Conservation (phyloP, 2,888 invertebrate genomes). For the Frankliniella intonsa region DNA sequence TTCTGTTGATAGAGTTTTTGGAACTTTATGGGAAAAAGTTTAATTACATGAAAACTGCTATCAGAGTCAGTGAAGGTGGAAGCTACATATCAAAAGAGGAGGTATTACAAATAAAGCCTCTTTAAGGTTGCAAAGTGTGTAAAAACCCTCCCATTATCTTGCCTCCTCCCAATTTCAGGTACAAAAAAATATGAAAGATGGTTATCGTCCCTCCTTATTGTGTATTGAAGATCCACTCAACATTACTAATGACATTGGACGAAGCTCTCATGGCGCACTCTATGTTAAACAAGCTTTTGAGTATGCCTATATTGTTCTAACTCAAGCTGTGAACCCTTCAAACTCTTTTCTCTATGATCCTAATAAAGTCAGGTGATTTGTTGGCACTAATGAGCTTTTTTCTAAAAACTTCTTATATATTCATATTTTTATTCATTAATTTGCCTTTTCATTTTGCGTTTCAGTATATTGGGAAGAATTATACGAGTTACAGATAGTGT, state of each 20-base stretch:
- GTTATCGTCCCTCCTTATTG: constrained; percentile 86
- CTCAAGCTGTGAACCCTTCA: constrained; percentile 64
- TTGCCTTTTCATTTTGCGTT: constrained; percentile 36
- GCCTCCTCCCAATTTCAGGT: constrained; percentile 47
- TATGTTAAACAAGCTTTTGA: constrained; percentile 92
- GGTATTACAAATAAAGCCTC: constrained; percentile 42
- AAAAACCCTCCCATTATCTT: constrained; percentile 1
- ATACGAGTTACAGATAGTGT: constrained; percentile 93
- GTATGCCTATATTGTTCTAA: constrained; percentile 84
- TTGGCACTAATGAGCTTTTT: neutral
- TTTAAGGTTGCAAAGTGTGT: constrained; percentile 1
- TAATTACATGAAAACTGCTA: constrained; percentile 91
- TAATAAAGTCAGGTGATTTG: constrained; percentile 47
- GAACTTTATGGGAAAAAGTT: constrained; percentile 96
- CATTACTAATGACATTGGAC: constrained; percentile 94
- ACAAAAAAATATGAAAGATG: constrained; percentile 89
- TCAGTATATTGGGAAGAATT: constrained; percentile 80
- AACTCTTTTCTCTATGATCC: constrained; percentile 52
- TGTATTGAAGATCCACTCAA: constrained; percentile 98
- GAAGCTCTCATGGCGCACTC: constrained; percentile 91
- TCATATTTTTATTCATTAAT: neutral
- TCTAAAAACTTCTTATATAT: neutral
- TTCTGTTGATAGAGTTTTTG: constrained; percentile 92
- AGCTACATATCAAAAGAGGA: constrained; percentile 92
- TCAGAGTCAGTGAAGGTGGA: constrained; percentile 89